These are phyloP conservation scores for Cordilura impudica DNA, from an alignment of 2,888 invertebrate species.

Conservation along the genomic window DNA sequence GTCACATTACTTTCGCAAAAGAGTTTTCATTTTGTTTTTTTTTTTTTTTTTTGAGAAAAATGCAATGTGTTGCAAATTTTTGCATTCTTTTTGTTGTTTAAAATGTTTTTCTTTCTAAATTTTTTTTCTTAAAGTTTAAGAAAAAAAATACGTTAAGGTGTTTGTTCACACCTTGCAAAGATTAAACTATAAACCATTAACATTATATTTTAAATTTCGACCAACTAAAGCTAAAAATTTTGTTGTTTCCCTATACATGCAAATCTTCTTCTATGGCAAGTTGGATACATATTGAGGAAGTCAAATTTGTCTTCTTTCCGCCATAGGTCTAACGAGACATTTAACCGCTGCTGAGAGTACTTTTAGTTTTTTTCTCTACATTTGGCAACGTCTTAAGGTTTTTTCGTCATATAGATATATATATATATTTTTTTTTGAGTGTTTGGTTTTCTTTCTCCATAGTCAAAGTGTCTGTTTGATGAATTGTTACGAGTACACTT, in stretches of 20 bases:
- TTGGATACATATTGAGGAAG: constrained; percentile 72
- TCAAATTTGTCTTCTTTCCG: constrained; percentile 65
- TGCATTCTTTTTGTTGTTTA: constrained; percentile 2
- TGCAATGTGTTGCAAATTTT: constrained; percentile 18
- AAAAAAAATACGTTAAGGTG: constrained; percentile 39
- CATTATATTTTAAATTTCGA: constrained; percentile 35
- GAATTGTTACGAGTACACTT: too few relatives aligned
- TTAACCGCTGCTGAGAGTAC: constrained; percentile 54
- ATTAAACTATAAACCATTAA: constrained; percentile 6
- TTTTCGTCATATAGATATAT: constrained; percentile 1
- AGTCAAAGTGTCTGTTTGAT: constrained; percentile 62
- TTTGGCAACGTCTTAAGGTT: constrained; percentile 38
- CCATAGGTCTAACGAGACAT: constrained; percentile 62
- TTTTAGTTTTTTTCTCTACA: constrained; percentile 15
- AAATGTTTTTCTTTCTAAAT: not conserved
- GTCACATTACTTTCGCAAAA: not conserved
- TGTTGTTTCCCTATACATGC: constrained; percentile 48
- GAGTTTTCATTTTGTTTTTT: too few relatives aligned
- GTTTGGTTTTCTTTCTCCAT: not conserved
- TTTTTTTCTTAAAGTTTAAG: constrained; percentile 9
- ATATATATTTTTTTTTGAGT: not conserved
- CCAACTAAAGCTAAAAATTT: constrained; percentile 36
- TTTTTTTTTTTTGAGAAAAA: not conserved
- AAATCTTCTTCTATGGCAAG: constrained; percentile 45
- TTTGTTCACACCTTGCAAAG: constrained; percentile 48